Base-by-base conservation (phyloP, 2,113 vertebrate genomes). In the Phyllopteryx taeniolatus region DNA sequence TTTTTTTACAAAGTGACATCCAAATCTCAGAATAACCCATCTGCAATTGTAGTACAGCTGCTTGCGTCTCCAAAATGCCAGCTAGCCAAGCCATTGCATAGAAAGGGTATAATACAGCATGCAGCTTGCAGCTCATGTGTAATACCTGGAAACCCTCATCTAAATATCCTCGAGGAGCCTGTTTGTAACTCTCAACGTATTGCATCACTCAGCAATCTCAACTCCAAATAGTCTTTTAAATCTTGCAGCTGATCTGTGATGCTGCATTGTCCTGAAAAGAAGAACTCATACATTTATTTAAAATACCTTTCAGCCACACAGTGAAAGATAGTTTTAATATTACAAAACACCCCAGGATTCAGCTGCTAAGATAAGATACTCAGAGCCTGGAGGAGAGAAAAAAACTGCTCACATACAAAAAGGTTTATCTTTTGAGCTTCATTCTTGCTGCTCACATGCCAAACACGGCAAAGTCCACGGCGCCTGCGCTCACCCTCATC, bases 291-390 rank as follows among this genome's bases (percentile, higher is more conserved):
- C 74, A 87, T 90, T 89, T 80, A 87, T 88, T 89, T 79, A 88
- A 79, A 84, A 82, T 71, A 80, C 74, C 82, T 86, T 79, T 83
- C 78, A 84, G 83, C 85, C 69, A 79, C 69, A 83, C 78, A 76
- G 80, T 88, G 83, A 88, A 86, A 85, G 74, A 89, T 86, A 68
- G 83, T 87, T 87, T 87, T 87, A 90, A 88, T 88, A 87, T 87
- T 82, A 75, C 79, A 87, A 83, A 88, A 87, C 79, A 84, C 83
- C 85, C 80, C 64, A 4, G 85, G 82, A 85, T 85, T 78, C 78
- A 61, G 71, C 71, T 22, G 47, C 77, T 63, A 60, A 83, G 85
- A 90, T 86, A 81, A 84, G 85, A 86, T 74, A 68, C 79, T 81
- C 54, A 60, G 77, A 71, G 79, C 71, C 68, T 66, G 72, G 39